Conservation (phyloP, 2,113 vertebrate species). For the Gobiocypris rarus region DNA sequence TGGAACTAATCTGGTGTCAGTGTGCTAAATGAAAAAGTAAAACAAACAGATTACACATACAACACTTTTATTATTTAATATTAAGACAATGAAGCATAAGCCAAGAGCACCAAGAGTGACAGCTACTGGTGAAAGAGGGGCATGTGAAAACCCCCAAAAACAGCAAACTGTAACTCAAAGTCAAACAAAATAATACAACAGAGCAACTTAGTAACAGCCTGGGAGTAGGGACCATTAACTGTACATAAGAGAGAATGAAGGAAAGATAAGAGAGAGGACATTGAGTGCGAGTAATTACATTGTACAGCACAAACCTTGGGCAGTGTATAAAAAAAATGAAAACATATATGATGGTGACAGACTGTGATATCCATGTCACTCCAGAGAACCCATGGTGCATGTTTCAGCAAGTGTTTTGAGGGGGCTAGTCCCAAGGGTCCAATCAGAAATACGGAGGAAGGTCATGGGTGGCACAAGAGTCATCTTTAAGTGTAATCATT, state of each 20-base stretch:
- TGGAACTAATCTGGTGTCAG: background rate
- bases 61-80: slow-evolving; percentile 56
- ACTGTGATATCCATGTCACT: slow-evolving; percentile 33
- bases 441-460: slow-evolving; percentile 30
- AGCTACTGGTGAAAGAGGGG: slow-evolving; percentile 52
- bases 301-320: slow-evolving; percentile 48
- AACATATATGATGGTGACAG: slow-evolving; percentile 32
- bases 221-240: slow-evolving; percentile 41
- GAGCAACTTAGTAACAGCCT: slow-evolving; percentile 52
- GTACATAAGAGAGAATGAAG: slow-evolving; percentile 49
- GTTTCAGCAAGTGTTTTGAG: slow-evolving; percentile 40
- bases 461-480: slow-evolving; percentile 15
- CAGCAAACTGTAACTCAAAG: slow-evolving; percentile 52
- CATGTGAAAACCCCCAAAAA: slow-evolving; percentile 23
- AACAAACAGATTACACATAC: slow-evolving; percentile 25
- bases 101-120: slow-evolving; percentile 57
- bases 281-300: slow-evolving; percentile 39
- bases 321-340: slow-evolving; percentile 33
- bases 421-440: slow-evolving; percentile 30
- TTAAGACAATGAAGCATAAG: slow-evolving; percentile 63
- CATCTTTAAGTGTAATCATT: slow-evolving; percentile 18
- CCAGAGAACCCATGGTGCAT: slow-evolving; percentile 25
- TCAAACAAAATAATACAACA: slow-evolving; percentile 55
- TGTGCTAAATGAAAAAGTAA: background rate
- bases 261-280: slow-evolving; percentile 18